Base-by-base conservation (phyloP, 2,113 vertebrate genomes). In the Lepisosteus oculatus region DNA sequence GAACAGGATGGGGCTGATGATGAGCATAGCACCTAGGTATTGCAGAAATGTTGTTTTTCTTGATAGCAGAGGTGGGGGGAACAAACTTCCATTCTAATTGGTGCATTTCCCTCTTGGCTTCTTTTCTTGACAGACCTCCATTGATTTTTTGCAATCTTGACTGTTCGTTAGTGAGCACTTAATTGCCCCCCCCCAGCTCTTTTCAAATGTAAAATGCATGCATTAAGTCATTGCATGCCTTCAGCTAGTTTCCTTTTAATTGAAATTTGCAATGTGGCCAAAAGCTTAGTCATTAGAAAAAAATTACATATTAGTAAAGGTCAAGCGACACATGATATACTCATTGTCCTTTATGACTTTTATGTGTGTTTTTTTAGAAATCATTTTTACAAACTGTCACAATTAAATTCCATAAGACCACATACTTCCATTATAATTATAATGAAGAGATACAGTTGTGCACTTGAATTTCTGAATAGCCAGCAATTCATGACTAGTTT, bases 141-240 rank as follows among this genome's bases (percentile, higher is more conserved):
- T 83, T 82, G 79, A 83, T 78, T 82, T 63, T 67, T 9, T 0
- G 76, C 65, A 75, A 8, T 65, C 55, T 72, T 15, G 44, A 76
- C 67, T 74, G 78, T 76, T 80, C 77, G 78, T 85, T 85, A 76
- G 77, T 43, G 70, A 73, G 71, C 69, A 76, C 68, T 80, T 75
- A 43, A 74, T 79, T 77, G 71, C 17, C 76, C 76, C 63, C 62
- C n/a, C n/a, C 15, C 15, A 17, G 15, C 15, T 17, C 45, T 3
- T 55, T 67, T 54, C 13, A n/a, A 67, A 67, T 67, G 17, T 43
- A 55, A 68, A 68, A 29, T 15, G 55, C 66, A 55, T n/a, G 45
- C 8, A 29, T 43, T 15, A 3, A 11, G n/a, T 47, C 15, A 55
- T 17, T 12, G 47, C 4, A 13, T 29, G 78, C 81, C 76, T 56